Percentiles rank a stretch among this genome's conserved stretches.
Evolutionary conservation across 2,797 vertebrate species (phyloP).

Genomic region (Cuculus canorus): DNA sequence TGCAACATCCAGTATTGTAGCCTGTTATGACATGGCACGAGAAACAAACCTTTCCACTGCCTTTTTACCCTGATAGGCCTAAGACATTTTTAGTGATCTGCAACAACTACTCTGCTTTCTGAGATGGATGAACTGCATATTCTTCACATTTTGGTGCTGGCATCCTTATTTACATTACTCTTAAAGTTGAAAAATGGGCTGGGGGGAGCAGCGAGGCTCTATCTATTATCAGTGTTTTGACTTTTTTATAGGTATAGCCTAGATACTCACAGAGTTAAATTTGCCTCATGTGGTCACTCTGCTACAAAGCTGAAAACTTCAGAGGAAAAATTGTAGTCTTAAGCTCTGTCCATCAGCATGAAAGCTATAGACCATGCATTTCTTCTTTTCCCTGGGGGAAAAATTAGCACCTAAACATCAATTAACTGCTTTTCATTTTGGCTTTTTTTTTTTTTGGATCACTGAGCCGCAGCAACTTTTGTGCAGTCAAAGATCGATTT

Average conservation of each 20-base stretch:
- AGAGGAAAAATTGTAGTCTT: background rate
- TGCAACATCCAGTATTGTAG: background rate
- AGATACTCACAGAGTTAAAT: background rate
- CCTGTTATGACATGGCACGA: background rate
- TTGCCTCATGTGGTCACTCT: background rate
- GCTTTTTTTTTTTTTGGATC: background rate
- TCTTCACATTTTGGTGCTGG: background rate
- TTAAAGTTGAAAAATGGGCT: background rate
- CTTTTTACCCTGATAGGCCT: background rate
- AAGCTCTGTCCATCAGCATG: background rate
- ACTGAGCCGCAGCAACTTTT: background rate
- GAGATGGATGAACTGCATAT: background rate
- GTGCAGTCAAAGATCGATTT: background rate
- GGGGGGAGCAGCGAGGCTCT: background rate
- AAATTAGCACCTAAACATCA: background rate
- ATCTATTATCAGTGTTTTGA: background rate
- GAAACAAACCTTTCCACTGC: background rate
- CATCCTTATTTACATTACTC: background rate
- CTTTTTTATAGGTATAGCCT: background rate
- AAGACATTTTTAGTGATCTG: background rate
- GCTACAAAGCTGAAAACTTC: background rate
- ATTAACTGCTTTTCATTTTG: background rate
- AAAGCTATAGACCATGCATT: background rate
- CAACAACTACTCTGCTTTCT: background rate
- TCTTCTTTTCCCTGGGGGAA: background rate